Conservation (phyloP, 2,797 vertebrate species). For the Otolemur crassicaudatus region DNA sequence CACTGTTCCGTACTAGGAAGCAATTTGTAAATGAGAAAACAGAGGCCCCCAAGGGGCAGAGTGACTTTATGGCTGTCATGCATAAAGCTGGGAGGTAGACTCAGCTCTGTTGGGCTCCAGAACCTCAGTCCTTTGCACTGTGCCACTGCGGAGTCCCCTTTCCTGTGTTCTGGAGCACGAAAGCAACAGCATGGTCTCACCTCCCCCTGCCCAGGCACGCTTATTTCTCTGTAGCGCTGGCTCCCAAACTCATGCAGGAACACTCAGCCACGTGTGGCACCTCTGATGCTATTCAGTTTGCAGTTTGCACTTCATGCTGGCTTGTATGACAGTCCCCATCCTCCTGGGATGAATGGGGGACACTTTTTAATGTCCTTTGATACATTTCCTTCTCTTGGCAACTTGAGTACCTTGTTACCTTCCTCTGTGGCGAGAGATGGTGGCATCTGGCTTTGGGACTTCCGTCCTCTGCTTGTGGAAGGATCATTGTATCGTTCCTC, state of each 20-base stretch:
- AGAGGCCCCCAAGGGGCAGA: not conserved
- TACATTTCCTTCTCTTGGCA: not conserved
- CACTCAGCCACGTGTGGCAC: slow-evolving; percentile 1
- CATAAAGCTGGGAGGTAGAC: not conserved
- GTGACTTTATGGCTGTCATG: not conserved
- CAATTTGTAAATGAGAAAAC: not conserved
- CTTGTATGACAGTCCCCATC: not conserved
- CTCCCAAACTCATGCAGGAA: not conserved
- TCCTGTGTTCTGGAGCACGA: rapidly evolving
- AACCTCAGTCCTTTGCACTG: rapidly evolving
- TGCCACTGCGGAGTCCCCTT: not conserved
- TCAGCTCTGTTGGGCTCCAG: not conserved
- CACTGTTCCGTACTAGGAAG: not conserved
- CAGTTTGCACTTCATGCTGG: not conserved
- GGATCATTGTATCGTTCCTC: not conserved
- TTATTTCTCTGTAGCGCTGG: not conserved
- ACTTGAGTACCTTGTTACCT: not conserved
- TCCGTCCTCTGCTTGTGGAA: not conserved
- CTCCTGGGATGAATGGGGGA: not conserved
- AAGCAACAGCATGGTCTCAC: not conserved
- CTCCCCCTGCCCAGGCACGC: not conserved
- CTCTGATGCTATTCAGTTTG: not conserved
- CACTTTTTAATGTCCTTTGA: not conserved
- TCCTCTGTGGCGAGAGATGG: not conserved
- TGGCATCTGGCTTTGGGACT: not conserved